These are phyloP conservation scores for Halcyon chelicuti DNA, from an alignment of 2,797 vertebrate genomes.

Conservation along the genomic window DNA sequence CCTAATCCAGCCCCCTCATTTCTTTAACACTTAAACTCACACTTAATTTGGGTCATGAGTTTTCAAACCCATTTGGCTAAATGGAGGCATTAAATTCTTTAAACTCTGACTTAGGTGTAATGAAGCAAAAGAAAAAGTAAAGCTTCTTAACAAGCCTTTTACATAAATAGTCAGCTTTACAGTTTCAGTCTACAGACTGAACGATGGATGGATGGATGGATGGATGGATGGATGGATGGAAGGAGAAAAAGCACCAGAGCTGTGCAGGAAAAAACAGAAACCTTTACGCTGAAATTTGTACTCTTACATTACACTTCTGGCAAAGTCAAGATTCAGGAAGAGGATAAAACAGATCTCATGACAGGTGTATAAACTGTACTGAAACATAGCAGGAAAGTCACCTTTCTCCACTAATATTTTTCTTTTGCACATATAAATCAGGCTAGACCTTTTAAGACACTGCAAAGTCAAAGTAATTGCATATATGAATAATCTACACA, in stretches of 20 bases:
- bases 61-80: neutral
- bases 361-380: constrained; percentile 33
- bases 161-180: neutral
- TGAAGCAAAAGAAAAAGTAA: constrained; percentile 5
- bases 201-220: neutral
- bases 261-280: neutral
- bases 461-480: neutral
- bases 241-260: neutral
- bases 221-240: neutral
- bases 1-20: neutral
- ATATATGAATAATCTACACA: neutral
- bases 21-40: neutral
- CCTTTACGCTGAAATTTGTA: neutral
- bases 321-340: constrained; percentile 21
- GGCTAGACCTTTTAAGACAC: neutral
- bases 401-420: neutral
- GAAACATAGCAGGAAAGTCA: neutral
- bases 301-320: neutral
- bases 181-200: neutral
- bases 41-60: neutral
- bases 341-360: neutral
- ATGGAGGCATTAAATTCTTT: neutral
- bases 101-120: neutral
- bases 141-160: neutral
- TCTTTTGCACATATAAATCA: neutral